Conservation (phyloP, 2,888 invertebrate species). For the Gortyna flavago region DNA sequence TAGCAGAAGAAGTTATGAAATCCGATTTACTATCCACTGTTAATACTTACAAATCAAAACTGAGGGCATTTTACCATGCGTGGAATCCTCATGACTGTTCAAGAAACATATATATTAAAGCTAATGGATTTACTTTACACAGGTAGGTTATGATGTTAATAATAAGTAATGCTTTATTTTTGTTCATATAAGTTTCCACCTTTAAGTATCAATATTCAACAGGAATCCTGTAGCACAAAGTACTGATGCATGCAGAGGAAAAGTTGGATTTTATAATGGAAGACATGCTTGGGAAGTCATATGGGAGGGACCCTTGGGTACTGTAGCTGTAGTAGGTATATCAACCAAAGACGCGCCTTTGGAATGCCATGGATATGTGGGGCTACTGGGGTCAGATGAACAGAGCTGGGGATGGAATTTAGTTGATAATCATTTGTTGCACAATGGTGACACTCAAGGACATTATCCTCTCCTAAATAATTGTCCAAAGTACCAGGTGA, state of each 20-base stretch:
- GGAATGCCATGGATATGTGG: slow-evolving; percentile 98
- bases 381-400: slow-evolving; percentile 98
- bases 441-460: slow-evolving; percentile 98
- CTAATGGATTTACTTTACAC: slow-evolving; percentile 99
- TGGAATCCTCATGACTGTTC: slow-evolving; percentile 99
- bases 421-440: slow-evolving; percentile 98
- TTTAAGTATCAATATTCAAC: slow-evolving; percentile 52
- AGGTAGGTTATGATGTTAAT: slow-evolving; percentile 83
- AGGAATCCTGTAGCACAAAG: slow-evolving; percentile 99
- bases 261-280: slow-evolving; percentile 97
- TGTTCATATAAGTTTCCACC: neutral
- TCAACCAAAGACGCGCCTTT: slow-evolving; percentile 98
- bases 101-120: slow-evolving; percentile 98
- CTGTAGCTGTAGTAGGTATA: slow-evolving; percentile 99
- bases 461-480: slow-evolving; percentile 98
- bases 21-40: slow-evolving; percentile 97
- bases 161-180: slow-evolving; percentile 4
- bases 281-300: slow-evolving; percentile 99
- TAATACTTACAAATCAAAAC: slow-evolving; percentile 97
- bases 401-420: slow-evolving; percentile 99
- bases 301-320: slow-evolving; percentile 99
- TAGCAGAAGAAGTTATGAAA: slow-evolving; percentile 96
- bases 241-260: slow-evolving; percentile 97
- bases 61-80: slow-evolving; percentile 97
- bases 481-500: slow-evolving; percentile 98